Conservation (phyloP, 2,888 invertebrate species). For the Stegana nigrithorax region DNA sequence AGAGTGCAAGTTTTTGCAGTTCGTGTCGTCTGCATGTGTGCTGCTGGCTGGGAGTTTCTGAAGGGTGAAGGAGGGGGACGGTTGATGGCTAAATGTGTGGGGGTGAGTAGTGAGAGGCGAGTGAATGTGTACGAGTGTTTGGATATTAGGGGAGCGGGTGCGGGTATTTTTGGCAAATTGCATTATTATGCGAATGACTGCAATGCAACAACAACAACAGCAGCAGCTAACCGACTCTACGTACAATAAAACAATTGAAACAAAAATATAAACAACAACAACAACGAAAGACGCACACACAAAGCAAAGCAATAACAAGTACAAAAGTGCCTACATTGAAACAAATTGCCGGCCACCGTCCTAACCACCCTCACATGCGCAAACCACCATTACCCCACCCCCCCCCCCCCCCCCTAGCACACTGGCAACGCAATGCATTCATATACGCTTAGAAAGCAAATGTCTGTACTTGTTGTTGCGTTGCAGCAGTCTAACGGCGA, state of each 20-base stretch:
- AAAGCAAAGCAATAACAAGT: constrained; percentile 16
- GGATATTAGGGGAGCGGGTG: no score
- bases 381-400: neutral
- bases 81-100: neutral
- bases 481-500: neutral
- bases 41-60: constrained; percentile 9
- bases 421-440: constrained; percentile 1
- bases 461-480: neutral
- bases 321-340: constrained; percentile 28
- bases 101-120: constrained; percentile 16
- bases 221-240: constrained; percentile 10
- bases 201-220: constrained; percentile 43
- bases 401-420: neutral
- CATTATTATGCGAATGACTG: constrained; percentile 67
- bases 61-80: constrained; percentile 12
- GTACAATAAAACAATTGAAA: constrained; percentile 4
- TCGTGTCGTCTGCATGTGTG: constrained; percentile 24
- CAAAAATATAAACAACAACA: neutral
- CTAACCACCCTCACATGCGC: neutral
- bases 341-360: constrained; percentile 9
- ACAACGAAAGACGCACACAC: no score
- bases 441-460: constrained; percentile 13
- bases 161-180: constrained; percentile 56
- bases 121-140: neutral
- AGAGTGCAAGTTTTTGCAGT: constrained; percentile 34